phyloP scores from a whole-genome alignment of 2,888 invertebrate species.

The Nomada ruficornis region DNA sequence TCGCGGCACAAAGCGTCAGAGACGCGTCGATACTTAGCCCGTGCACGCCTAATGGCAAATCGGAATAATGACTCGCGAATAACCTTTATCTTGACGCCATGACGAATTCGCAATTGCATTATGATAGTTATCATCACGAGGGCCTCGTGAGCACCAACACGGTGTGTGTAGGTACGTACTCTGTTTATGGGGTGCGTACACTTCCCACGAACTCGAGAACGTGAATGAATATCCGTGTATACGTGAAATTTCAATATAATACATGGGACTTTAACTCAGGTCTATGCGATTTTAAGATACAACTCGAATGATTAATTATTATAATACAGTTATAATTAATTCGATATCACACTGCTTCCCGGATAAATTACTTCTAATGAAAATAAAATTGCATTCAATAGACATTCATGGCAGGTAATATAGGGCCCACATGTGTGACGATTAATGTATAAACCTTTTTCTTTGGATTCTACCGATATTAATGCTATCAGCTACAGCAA shows the following conservation, averaged over 20 bases:
- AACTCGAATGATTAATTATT: too few relatives aligned
- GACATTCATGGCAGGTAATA: background rate
- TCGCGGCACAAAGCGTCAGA: constrained; percentile 52
- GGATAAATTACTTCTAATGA: background rate
- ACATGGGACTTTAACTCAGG: background rate
- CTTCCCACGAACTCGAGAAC: constrained; percentile 74
- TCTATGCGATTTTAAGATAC: too few relatives aligned
- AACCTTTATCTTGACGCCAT: constrained; percentile 80
- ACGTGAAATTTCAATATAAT: background rate
- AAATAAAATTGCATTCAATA: background rate
- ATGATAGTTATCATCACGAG: constrained; percentile 79
- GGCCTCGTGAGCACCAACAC: constrained; percentile 57
- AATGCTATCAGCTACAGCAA: background rate
- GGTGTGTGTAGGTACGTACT: constrained; percentile 21
- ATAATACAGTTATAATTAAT: too few relatives aligned
- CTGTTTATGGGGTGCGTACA: constrained; percentile 59
- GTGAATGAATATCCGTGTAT: constrained; percentile 10
- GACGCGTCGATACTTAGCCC: constrained; percentile 56
- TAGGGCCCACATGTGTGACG: background rate
- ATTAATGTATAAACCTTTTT: background rate
- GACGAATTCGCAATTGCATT: constrained; percentile 82
- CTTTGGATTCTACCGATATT: background rate
- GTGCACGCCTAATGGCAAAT: constrained; percentile 74
- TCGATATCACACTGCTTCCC: too few relatives aligned
- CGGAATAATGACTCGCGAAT: constrained; percentile 81